Base-by-base conservation (phyloP, 2,888 invertebrate species). In the Nezara viridula region DNA sequence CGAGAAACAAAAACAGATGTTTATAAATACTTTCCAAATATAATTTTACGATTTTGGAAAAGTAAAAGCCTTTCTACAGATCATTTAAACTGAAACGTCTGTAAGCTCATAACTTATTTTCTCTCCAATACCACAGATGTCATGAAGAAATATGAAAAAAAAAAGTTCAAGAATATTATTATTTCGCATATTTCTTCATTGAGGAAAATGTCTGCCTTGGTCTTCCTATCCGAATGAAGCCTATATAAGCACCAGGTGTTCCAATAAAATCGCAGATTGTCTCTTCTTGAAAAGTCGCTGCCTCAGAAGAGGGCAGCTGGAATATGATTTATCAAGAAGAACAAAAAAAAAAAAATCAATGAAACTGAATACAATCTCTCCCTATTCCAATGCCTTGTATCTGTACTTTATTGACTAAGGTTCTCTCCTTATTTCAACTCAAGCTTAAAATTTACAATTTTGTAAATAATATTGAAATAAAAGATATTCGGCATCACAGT, bases 181-280 rank as follows among this genome's bases (percentile, higher is more conserved):
- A 55, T 55, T n/a, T 55, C 24, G 9, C 55, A 55, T 50, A 50
- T 21, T 50, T 50, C 2, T n/a, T 55, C n/a, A 24, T 24, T 55
- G 9, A 24, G 55, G 55, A 10, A 55, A 55, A 55, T 50, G 21
- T 50, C 55, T n/a, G 24, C 7, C 55, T n/a, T 7, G 55, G n/a
- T 55, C 55, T n/a, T 55, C 19, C n/a, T 55, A 55, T 55, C n/a
- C n/a, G n/a, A 24, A 24, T 55, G 55, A 55, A 55, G 55, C 55
- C 55, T n/a, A 55, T 55, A 55, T 55, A 55, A n/a, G 55, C 55
- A 55, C n/a, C 55, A 55, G 55, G 55, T 55, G 55, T 24, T 55
- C 55, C 55, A 55, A 55, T 55, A 55, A 55, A 55, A 55, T 55
- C 55, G n/a, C 55, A 55, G 55, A 55, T 55, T 55, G 55, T 55